These are phyloP conservation scores for Thalassarche chlororhynchos DNA, from an alignment of 2,113 vertebrate genomes.

Conservation along the genomic window DNA sequence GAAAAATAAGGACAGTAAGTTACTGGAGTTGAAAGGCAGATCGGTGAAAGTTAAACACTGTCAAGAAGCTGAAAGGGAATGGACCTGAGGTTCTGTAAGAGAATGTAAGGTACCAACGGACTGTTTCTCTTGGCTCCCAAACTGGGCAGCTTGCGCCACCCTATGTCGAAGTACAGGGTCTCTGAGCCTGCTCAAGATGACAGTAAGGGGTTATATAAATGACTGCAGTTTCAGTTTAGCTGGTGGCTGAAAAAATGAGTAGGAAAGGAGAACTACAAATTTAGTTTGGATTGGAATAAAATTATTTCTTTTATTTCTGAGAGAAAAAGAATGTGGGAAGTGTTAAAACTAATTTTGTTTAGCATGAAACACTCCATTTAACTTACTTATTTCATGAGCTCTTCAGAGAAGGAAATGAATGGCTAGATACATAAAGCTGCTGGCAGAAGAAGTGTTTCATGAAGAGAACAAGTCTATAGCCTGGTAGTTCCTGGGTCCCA, in stretches of 20 bases:
- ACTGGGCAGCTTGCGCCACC: neutral
- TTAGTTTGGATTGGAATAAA: neutral
- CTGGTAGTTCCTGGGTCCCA: neutral
- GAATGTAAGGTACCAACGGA: neutral
- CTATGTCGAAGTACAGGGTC: neutral
- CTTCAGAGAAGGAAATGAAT: neutral
- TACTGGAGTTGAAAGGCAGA: neutral
- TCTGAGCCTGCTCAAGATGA: neutral
- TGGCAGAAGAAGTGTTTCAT: neutral
- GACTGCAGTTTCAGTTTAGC: neutral
- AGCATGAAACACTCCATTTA: neutral
- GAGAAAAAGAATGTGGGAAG: neutral
- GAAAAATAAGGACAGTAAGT: neutral
- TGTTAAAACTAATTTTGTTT: conserved; percentile 6
- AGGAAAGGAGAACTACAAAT: neutral
- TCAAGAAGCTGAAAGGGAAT: neutral
- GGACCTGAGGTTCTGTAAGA: neutral
- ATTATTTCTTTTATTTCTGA: neutral
- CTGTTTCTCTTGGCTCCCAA: neutral
- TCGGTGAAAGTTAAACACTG: neutral
- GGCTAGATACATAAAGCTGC: neutral
- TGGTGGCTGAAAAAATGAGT: neutral
- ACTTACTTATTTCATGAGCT: neutral
- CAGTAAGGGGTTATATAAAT: neutral
- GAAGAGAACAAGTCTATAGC: neutral